Percentiles rank a stretch among this genome's conserved stretches.
phyloP scores from a whole-genome alignment of 2,113 vertebrate genomes.

The Larimichthys polyactis region DNA sequence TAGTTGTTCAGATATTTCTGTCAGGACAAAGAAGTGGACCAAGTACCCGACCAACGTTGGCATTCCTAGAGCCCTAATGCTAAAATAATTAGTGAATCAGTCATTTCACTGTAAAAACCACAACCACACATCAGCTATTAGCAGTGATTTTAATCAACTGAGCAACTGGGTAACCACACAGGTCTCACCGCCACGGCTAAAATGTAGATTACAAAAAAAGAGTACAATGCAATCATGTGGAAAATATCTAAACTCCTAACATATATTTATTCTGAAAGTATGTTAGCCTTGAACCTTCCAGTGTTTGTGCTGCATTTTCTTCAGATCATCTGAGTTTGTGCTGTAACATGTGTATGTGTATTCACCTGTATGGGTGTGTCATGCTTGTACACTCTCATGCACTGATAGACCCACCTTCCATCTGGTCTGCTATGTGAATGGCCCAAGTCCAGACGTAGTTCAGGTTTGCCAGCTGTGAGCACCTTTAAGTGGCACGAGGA shows the following conservation, averaged over 20 bases:
- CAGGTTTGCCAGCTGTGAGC: slow-evolving; percentile 71
- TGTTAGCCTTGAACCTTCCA: background rate
- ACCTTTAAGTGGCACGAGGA: slow-evolving; percentile 67
- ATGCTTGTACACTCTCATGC: background rate
- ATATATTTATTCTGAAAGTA: too few species aligned
- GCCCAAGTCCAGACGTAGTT: slow-evolving; percentile 69
- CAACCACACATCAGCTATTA: background rate
- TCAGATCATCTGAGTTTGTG: background rate
- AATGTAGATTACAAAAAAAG: background rate
- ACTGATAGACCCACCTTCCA: slow-evolving; percentile 55
- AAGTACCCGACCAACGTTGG: background rate
- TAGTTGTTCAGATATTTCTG: background rate
- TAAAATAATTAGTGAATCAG: background rate
- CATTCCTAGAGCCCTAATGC: background rate
- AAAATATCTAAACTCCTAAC: background rate
- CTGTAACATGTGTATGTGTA: background rate
- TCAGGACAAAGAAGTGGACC: background rate
- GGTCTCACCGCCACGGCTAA: background rate
- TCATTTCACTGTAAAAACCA: background rate
- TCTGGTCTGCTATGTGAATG: slow-evolving; percentile 59
- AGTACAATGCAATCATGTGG: background rate
- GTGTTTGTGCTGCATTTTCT: background rate
- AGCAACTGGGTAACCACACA: background rate
- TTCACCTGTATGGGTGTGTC: background rate
- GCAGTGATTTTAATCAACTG: background rate